Evolutionary conservation across 2,797 vertebrate genomes (phyloP), one percentile per base, ranked within the genome.

Genomic region (Sparus aurata): DNA sequence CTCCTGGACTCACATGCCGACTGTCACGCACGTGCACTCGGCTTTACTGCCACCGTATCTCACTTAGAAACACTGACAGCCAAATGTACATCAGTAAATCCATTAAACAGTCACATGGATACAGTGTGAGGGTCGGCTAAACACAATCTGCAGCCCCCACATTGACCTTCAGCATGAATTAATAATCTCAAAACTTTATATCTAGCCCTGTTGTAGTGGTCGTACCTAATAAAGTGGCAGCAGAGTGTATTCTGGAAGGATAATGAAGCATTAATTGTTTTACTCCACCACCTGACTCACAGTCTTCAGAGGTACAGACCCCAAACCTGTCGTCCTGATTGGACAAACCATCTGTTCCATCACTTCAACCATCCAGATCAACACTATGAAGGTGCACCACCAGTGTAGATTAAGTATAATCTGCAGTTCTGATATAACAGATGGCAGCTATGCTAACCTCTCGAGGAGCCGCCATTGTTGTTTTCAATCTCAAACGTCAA

Each of bases 1-100:
- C 16, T 68, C 57, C 70, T 12, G 64, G 23, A 52, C 78, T 79
- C 79, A 5, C 85, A 46, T 45, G 71, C 50, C 12, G 58, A 23
- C 38, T 34, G 53, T 66, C 57, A 9, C 1, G 16, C 72, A 66
- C 23, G 20, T 79, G 72, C 69, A 55, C 74, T 17, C 68, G 15
- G 58, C 49, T 25, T 43, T 53, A n/a, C 27, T 1, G 66, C 46
- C 30, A 10, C 12, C 45, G 69, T 18, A 45, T 60, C 73, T 70
- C 15, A 55, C 58, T 34, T 18, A 13, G 30, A 59, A 34, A 50
- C 34, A 55, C 13, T 25, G 22, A 52, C 34, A 0, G 20, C 15
- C 23, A 43, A 20, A 17, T 17, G 18, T 16, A 11, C 43, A n/a
- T 13, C 0, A 20, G 25, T 18, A 10, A 34, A 17, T 34, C 9